Conservation (phyloP, 2,888 invertebrate species). For the Campoplex nolae region DNA sequence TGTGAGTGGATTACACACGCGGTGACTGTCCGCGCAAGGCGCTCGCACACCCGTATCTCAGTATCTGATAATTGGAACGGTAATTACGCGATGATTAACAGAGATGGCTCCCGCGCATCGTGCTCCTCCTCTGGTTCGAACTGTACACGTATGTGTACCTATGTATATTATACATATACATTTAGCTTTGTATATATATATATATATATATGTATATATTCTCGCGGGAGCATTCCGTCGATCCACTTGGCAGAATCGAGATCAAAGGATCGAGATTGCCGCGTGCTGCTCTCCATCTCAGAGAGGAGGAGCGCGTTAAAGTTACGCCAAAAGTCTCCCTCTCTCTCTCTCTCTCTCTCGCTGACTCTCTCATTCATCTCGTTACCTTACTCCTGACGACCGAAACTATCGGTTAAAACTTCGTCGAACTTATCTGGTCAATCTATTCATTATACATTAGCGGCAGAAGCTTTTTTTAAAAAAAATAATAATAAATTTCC, state of each 20-base stretch:
- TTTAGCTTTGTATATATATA: slow-evolving; percentile 9
- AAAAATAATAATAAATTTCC: background rate
- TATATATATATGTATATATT: background rate
- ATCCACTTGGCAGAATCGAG: slow-evolving; percentile 70
- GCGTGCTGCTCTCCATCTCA: slow-evolving; percentile 64
- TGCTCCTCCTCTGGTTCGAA: slow-evolving; percentile 67
- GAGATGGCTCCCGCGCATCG: slow-evolving; percentile 84
- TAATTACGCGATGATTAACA: slow-evolving; percentile 84
- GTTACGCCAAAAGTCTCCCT: slow-evolving; percentile 51
- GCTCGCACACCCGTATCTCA: slow-evolving; percentile 78
- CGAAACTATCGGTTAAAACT: slow-evolving; percentile 55
- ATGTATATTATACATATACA: background rate
- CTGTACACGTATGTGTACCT: slow-evolving; percentile 1
- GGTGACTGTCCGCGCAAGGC: slow-evolving; percentile 45
- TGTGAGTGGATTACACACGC: background rate
- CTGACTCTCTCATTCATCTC: slow-evolving; percentile 41
- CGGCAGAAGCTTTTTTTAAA: background rate
- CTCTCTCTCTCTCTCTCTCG: slow-evolving; percentile 31
- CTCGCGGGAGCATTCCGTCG: slow-evolving; percentile 55
- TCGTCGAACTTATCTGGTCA: slow-evolving; percentile 12
- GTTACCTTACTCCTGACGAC: slow-evolving; percentile 53
- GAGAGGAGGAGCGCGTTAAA: slow-evolving; percentile 26
- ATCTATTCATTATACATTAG: background rate
- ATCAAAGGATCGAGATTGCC: slow-evolving; percentile 78
- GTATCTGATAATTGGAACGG: slow-evolving; percentile 83